These are phyloP conservation scores for Hylaeus anthracinus DNA, from an alignment of 1,140 invertebrate genomes.

Conservation along the genomic window DNA sequence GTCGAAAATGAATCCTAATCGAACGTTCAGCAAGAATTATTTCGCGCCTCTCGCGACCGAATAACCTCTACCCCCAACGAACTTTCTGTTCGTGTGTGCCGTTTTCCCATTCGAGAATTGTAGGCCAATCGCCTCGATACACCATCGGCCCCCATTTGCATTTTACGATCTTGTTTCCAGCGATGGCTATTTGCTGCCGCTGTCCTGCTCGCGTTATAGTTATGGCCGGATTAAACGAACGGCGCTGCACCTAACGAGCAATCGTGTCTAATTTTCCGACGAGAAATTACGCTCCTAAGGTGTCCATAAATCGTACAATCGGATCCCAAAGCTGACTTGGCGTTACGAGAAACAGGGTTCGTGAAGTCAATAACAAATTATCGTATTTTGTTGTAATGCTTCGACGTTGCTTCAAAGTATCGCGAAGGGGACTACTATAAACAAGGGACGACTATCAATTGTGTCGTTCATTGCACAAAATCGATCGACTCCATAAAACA, in stretches of 20 bases:
- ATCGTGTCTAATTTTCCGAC: slow-evolving; percentile 17
- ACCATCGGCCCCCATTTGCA: slow-evolving; percentile 46
- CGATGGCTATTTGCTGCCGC: slow-evolving; percentile 27
- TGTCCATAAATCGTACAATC: slow-evolving; percentile 1
- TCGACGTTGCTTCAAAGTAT: no score
- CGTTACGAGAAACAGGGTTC: no score
- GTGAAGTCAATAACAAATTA: no score
- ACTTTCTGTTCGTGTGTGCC: slow-evolving; percentile 1
- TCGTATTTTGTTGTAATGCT: no score
- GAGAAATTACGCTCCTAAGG: not conserved
- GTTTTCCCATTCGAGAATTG: slow-evolving; percentile 19
- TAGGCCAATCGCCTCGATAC: slow-evolving; percentile 23
- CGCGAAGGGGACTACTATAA: no score
- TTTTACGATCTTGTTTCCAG: slow-evolving; percentile 53
- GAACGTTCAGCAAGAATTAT: slow-evolving; percentile 7
- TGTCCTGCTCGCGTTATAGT: slow-evolving; percentile 10
- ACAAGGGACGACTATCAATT: no score
- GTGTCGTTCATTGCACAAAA: no score
- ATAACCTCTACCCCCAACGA: not conserved
- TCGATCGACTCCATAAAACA: no score
- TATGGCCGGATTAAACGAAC: slow-evolving; percentile 26
- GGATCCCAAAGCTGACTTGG: not conserved
- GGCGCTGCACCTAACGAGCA: slow-evolving; percentile 10
- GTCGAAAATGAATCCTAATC: no score
- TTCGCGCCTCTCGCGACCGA: not conserved